These are phyloP conservation scores for Physella acuta DNA, from an alignment of 1,140 invertebrate species.

Conservation along the genomic window DNA sequence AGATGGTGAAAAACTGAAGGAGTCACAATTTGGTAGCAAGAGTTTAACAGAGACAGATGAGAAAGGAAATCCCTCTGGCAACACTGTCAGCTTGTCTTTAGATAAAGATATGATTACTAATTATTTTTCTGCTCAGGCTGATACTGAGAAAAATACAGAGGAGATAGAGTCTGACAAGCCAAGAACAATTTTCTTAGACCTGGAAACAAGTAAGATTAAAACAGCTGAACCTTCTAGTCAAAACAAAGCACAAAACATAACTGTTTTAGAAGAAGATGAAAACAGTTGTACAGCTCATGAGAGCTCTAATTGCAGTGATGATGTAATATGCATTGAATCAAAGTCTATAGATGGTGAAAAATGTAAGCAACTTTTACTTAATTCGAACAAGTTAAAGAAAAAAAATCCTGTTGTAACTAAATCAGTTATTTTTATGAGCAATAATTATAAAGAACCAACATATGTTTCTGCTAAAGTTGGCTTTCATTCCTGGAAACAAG, in stretches of 20 bases:
- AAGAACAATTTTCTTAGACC: too few relatives aligned
- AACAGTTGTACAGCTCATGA: background rate
- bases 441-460: conserved; percentile 7
- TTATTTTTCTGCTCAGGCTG: too few relatives aligned
- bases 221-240: too few relatives aligned
- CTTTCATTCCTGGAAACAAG: conserved; percentile 1
- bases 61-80: too few relatives aligned
- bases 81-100: too few relatives aligned
- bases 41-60: background rate
- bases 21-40: background rate
- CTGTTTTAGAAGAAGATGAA: too few relatives aligned
- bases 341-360: conserved; percentile 8
- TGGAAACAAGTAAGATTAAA: too few relatives aligned
- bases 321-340: conserved; percentile 22
- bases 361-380: background rate
- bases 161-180: too few relatives aligned
- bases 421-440: conserved; percentile 11
- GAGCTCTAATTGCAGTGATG: conserved; percentile 9
- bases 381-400: background rate
- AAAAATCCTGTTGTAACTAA: background rate
- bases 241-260: too few relatives aligned
- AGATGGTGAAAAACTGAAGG: background rate
- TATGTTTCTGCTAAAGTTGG: conserved; percentile 6
- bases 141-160: background rate
- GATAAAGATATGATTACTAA: too few relatives aligned